Evolutionary conservation across 2,797 vertebrate genomes (phyloP).

Genomic region (Tiaroga cobitis): DNA sequence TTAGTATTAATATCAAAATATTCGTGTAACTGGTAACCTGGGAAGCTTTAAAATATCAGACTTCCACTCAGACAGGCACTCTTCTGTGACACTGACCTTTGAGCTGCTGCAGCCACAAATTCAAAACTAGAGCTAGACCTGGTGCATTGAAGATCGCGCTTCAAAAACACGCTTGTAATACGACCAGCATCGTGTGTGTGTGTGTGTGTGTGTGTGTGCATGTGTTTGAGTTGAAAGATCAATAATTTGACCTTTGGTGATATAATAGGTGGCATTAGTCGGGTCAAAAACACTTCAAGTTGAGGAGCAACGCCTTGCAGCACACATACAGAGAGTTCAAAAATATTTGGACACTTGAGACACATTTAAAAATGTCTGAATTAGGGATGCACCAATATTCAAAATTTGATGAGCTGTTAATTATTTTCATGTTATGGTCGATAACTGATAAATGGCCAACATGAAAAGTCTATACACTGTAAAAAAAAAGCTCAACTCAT

Average conservation of each 20-base stretch:
- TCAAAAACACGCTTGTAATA: slow-evolving; percentile 20
- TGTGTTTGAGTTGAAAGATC: slow-evolving; percentile 37
- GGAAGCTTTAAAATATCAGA: not conserved
- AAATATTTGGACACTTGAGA: not conserved
- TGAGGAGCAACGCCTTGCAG: not conserved
- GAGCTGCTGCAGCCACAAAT: slow-evolving; percentile 1
- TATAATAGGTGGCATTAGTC: slow-evolving; percentile 1
- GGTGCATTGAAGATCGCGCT: slow-evolving; percentile 5
- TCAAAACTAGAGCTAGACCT: slow-evolving; percentile 17
- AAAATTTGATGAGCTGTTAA: not conserved
- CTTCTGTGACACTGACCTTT: slow-evolving; percentile 29
- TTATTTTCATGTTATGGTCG: not conserved
- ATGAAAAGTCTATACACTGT: not conserved
- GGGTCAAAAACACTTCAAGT: not conserved
- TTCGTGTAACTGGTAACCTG: not conserved
- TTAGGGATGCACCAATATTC: not conserved
- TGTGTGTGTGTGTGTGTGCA: slow-evolving; percentile 12
- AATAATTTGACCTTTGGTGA: slow-evolving; percentile 50
- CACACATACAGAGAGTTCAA: not conserved
- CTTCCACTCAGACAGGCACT: not conserved
- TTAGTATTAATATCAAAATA: not conserved
- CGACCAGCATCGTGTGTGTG: not conserved
- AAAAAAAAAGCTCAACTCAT: too few relatives aligned
- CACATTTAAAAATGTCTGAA: not conserved
- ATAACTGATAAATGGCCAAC: not conserved